Evolutionary conservation across 1,140 invertebrate species (phyloP).

Genomic region (Stratiolaelaps scimitus): DNA sequence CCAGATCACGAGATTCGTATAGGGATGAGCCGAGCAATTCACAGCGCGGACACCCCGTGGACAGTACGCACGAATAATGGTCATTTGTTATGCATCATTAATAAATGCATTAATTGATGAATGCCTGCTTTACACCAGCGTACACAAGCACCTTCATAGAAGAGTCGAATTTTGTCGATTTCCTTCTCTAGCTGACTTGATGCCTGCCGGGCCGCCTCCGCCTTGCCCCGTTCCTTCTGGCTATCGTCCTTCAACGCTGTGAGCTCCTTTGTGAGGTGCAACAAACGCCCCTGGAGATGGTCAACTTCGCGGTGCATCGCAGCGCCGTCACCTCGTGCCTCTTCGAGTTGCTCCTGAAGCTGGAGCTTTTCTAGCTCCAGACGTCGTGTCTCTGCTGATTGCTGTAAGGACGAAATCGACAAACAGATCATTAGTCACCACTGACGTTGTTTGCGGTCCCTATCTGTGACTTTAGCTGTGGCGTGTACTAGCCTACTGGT

Average conservation of each 20-base stretch:
- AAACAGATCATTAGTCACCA: too few relatives aligned
- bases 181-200: neutral
- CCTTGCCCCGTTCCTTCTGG: constrained; percentile 3
- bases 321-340: neutral
- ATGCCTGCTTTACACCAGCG: too few relatives aligned
- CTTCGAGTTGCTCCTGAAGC: neutral
- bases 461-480: too few relatives aligned
- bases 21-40: too few relatives aligned
- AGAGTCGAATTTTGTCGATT: constrained; percentile 18
- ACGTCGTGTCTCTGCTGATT: neutral
- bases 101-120: too few relatives aligned
- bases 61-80: too few relatives aligned
- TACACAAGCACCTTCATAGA: constrained; percentile 11
- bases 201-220: neutral
- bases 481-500: too few relatives aligned
- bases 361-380: neutral
- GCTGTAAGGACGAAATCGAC: neutral
- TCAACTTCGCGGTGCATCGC: constrained; percentile 9
- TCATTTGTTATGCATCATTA: too few relatives aligned
- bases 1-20: too few relatives aligned
- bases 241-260: neutral
- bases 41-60: too few relatives aligned
- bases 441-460: too few relatives aligned
- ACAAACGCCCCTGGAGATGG: neutral
- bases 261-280: constrained; percentile 19